A percentile compares a stretch with the other conserved stretches of the same genome.
phyloP scores from a whole-genome alignment of 2,797 vertebrate species.

The Semaprochilodus insignis region DNA sequence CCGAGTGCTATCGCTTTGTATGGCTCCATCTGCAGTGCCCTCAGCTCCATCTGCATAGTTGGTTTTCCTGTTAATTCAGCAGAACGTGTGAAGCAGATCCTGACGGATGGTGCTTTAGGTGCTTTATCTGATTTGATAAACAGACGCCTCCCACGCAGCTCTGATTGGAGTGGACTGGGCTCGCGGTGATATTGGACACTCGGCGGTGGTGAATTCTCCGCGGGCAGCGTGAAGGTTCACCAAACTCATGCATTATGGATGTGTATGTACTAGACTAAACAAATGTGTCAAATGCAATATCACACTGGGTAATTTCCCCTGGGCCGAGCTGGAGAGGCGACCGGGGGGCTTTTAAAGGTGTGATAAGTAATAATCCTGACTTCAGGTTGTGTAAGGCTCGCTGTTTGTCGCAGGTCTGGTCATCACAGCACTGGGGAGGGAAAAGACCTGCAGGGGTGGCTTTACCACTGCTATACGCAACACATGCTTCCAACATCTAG shows the following conservation, averaged over 20 bases:
- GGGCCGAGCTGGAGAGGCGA: slow-evolving; percentile 64
- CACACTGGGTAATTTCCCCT: slow-evolving; percentile 77
- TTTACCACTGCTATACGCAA: neutral
- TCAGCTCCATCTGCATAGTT: neutral
- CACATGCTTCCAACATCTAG: neutral
- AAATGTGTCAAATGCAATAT: slow-evolving; percentile 71
- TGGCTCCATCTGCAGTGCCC: too few species aligned
- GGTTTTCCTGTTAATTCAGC: slow-evolving; percentile 3
- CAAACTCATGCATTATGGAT: slow-evolving; percentile 77
- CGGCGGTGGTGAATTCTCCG: neutral
- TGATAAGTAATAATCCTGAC: slow-evolving; percentile 20
- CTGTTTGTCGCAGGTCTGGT: neutral
- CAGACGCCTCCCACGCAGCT: slow-evolving; percentile 79
- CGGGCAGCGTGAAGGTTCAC: slow-evolving; percentile 35
- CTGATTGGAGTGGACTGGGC: slow-evolving; percentile 77
- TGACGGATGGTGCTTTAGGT: slow-evolving; percentile 26
- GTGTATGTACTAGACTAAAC: slow-evolving; percentile 61
- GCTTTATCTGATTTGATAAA: slow-evolving; percentile 75
- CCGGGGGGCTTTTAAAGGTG: slow-evolving; percentile 29
- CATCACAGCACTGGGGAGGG: neutral
- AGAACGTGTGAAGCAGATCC: slow-evolving; percentile 68
- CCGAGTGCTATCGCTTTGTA: neutral
- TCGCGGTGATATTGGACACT: slow-evolving; percentile 69
- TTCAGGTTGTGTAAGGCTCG: neutral
- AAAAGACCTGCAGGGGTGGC: neutral